Evolutionary conservation across 2,797 vertebrate genomes (phyloP).

Genomic region (Dendrocincla fuliginosa): DNA sequence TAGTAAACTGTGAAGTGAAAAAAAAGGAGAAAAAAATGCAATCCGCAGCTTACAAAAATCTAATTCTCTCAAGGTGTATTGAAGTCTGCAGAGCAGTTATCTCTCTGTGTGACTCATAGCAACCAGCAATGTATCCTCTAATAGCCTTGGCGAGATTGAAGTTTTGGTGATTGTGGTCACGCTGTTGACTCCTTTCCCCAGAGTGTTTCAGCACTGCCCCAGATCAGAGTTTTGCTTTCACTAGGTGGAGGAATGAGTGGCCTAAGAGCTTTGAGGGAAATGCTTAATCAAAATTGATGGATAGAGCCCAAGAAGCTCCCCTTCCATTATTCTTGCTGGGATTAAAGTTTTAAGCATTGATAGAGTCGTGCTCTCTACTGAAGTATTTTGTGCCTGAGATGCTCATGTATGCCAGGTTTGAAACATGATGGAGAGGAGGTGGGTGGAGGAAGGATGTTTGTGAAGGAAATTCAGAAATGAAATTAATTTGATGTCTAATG

Average conservation of each 20-base stretch:
- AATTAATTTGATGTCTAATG: constrained; percentile 55
- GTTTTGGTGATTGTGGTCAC: constrained; percentile 58
- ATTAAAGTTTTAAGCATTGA: constrained; percentile 60
- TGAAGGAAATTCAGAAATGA: constrained; percentile 1
- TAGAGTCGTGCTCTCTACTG: constrained; percentile 36
- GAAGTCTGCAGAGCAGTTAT: constrained; percentile 63
- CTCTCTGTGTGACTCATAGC: constrained; percentile 43
- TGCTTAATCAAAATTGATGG: constrained; percentile 70
- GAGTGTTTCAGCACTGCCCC: neutral
- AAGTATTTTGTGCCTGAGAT: constrained; percentile 54
- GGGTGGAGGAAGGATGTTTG: neutral
- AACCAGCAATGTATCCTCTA: constrained; percentile 35
- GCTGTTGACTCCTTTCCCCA: neutral
- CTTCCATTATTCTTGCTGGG: constrained; percentile 61
- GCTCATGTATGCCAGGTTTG: constrained; percentile 41
- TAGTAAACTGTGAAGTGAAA: neutral
- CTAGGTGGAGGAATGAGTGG: constrained; percentile 21
- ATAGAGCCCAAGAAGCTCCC: constrained; percentile 33
- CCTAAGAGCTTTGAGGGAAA: constrained; percentile 57
- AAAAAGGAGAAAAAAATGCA: neutral
- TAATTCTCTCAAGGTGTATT: constrained; percentile 68
- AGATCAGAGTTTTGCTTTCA: neutral
- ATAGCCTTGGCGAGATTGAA: constrained; percentile 63
- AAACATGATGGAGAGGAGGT: neutral
- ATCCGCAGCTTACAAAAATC: constrained; percentile 67